Percentiles rank a stretch among this genome's conserved stretches.
Evolutionary conservation across 2,113 vertebrate genomes (phyloP).

Genomic region (Acinonyx jubatus): DNA sequence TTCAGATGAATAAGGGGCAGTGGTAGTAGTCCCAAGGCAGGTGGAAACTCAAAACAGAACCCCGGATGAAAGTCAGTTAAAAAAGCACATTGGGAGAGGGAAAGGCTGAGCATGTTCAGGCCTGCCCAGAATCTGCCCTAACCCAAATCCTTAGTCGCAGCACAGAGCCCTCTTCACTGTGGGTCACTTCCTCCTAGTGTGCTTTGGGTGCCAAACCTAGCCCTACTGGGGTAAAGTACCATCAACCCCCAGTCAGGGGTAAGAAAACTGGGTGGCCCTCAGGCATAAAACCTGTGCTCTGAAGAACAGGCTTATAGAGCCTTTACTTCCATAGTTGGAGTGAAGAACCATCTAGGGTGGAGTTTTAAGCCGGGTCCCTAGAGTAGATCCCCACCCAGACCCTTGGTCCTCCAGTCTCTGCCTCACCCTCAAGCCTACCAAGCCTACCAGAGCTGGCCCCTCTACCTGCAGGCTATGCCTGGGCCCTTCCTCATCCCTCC

Average conservation of each 20-base stretch:
- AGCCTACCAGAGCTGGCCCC: background rate
- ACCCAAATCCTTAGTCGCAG: background rate
- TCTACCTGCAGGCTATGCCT: background rate
- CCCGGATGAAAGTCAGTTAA: background rate
- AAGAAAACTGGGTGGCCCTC: background rate
- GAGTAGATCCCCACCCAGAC: background rate
- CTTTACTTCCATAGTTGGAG: background rate
- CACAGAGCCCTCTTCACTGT: background rate
- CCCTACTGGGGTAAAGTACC: background rate
- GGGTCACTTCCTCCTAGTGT: background rate
- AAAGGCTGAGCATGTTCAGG: too few species aligned
- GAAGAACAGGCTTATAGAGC: background rate
- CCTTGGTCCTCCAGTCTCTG: background rate
- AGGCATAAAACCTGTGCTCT: background rate
- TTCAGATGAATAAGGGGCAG: background rate
- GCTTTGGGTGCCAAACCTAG: background rate
- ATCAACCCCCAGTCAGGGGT: too few species aligned
- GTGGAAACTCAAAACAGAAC: background rate
- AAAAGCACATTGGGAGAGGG: background rate
- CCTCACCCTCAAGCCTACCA: background rate
- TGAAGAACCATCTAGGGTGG: background rate
- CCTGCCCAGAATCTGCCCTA: background rate
- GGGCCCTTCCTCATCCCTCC: fast-evolving
- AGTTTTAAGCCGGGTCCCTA: background rate
- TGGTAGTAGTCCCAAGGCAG: background rate